Conservation (phyloP, 2,797 vertebrate genomes). For the Babyrousa celebensis region DNA sequence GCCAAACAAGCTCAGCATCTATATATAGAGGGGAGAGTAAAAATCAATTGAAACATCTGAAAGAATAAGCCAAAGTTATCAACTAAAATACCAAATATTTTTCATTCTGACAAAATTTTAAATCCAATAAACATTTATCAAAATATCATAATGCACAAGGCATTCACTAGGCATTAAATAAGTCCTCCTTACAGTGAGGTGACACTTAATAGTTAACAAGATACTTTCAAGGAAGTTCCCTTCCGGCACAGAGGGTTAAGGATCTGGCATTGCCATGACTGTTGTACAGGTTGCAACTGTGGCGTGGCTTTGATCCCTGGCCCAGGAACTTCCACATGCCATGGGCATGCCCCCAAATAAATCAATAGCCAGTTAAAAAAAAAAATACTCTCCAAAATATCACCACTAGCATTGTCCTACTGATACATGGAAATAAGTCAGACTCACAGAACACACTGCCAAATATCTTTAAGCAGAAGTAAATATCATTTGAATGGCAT, state of each 20-base stretch:
- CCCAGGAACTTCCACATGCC: too few species aligned
- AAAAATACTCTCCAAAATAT: not conserved
- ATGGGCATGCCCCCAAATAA: too few species aligned
- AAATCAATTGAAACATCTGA: not conserved
- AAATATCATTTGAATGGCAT: not conserved
- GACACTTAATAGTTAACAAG: not conserved
- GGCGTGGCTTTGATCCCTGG: too few species aligned
- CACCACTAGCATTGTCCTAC: not conserved
- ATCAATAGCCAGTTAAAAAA: too few species aligned
- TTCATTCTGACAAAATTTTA: conserved; percentile 43
- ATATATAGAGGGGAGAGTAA: not conserved
- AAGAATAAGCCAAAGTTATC: not conserved
- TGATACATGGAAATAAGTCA: not conserved
- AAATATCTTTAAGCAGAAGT: not conserved
- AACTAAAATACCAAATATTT: not conserved
- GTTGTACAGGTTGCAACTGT: too few species aligned
- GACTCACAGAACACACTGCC: not conserved
- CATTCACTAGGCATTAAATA: not conserved
- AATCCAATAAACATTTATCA: not conserved
- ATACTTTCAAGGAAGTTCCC: not conserved
- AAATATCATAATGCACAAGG: not conserved
- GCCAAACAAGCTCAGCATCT: not conserved
- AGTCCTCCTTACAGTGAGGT: not conserved
- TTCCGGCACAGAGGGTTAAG: too few species aligned
- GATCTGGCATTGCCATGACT: too few species aligned